Evolutionary conservation across 2,797 vertebrate species (phyloP).

Genomic region (Benthosema pterotum): DNA sequence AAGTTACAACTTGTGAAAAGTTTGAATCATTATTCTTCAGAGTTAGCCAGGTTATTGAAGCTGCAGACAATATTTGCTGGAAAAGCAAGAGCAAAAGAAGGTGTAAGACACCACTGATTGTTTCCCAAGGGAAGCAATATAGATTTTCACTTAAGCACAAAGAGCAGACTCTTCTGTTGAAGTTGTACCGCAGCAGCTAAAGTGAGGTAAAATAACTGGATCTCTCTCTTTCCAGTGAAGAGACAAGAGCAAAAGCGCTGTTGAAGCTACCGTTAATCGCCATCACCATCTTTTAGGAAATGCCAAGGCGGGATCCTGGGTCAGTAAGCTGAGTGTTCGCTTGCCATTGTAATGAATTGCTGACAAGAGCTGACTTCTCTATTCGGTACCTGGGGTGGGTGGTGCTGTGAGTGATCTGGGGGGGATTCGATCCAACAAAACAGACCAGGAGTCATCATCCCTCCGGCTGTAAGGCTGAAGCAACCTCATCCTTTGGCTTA

Average conservation of each 20-base stretch:
- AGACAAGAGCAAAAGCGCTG: background rate
- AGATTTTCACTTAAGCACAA: constrained; percentile 14
- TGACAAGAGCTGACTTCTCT: background rate
- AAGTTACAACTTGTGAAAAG: constrained; percentile 8
- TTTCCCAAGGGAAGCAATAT: constrained; percentile 15
- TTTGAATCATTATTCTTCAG: constrained; percentile 6
- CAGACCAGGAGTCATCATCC: constrained; percentile 23
- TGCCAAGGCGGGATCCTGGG: constrained; percentile 2
- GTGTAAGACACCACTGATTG: background rate
- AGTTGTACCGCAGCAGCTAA: background rate
- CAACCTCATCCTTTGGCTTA: constrained; percentile 4
- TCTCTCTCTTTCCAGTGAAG: background rate
- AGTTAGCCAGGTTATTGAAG: constrained; percentile 9
- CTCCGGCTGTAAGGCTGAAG: background rate
- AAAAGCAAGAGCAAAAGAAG: background rate
- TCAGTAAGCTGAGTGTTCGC: background rate
- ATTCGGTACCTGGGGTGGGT: constrained; percentile 13
- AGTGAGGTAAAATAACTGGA: background rate
- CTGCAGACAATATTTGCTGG: background rate
- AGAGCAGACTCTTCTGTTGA: too few species aligned
- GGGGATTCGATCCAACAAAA: constrained; percentile 7
- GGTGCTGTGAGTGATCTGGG: background rate
- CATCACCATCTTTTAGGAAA: background rate
- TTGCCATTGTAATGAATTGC: background rate
- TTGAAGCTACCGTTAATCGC: background rate